phyloP scores from a whole-genome alignment of 2,113 vertebrate genomes.

The Eublepharis macularius region DNA sequence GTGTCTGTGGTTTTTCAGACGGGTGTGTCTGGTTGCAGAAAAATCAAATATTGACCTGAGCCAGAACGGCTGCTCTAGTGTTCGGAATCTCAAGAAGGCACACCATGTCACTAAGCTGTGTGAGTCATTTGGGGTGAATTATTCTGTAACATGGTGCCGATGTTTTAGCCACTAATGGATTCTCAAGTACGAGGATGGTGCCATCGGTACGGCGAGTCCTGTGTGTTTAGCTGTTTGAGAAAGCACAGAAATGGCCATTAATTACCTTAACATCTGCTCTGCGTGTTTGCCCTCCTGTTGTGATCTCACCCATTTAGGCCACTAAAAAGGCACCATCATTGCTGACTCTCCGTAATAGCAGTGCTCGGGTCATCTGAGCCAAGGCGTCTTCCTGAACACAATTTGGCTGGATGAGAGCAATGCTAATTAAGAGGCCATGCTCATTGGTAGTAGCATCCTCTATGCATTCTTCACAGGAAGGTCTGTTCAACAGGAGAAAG shows the following conservation, averaged over 20 bases:
- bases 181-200: not conserved
- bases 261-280: not conserved
- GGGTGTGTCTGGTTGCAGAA: not conserved
- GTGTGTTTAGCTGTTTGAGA: not conserved
- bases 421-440: accelerated
- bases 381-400: accelerated
- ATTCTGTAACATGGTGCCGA: not conserved
- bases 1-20: too few species aligned
- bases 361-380: accelerated
- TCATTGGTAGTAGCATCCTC: not conserved
- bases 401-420: accelerated
- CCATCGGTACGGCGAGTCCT: not conserved
- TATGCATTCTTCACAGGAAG: accelerated
- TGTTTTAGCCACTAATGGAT: not conserved
- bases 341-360: accelerated
- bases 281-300: accelerated
- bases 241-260: accelerated
- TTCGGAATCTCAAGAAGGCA: not conserved
- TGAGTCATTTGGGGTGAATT: not conserved
- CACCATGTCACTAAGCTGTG: not conserved
- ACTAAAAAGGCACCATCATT: not conserved
- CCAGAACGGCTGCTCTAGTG: not conserved
- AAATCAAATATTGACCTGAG: not conserved
- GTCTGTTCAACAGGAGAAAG: not conserved
- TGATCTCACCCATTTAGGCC: accelerated